Base-by-base conservation (phyloP, 2,888 invertebrate species). In the Ecdyonurus torrentis region DNA sequence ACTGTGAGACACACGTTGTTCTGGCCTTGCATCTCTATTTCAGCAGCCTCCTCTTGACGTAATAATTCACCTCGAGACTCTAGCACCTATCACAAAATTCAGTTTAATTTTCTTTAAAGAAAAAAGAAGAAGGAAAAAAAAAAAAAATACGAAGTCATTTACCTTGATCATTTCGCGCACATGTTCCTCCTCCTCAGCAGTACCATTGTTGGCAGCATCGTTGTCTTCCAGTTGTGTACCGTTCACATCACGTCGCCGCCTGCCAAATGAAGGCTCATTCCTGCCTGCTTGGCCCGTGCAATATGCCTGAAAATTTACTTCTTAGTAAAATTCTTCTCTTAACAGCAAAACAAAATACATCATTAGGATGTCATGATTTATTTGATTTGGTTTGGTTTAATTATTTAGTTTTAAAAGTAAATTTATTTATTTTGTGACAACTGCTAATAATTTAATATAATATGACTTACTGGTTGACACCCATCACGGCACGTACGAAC, bases 141-240 rank as follows among this genome's bases (percentile, higher is more conserved):
- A n/a, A n/a, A n/a, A n/a, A n/a, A n/a, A n/a, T n/a, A n/a, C n/a
- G n/a, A n/a, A n/a, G n/a, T n/a, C 55, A 5, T 7, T 53, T 74
- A 89, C 91, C 81, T 91, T 89, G 68, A 91, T 91, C 88, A 91
- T 90, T 78, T 91, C 90, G 67, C 90, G 78, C 25, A 92, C 91
- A 72, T 87, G 89, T 72, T 91, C 91, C 18, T 78, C 76, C 15
- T 77, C 77, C 2, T 79, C 80, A 61, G 81, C 66, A 19, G 67
- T 64, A 20, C 59, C 61, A 60, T 65, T 66, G 22, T 62, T 63
- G 22, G 50, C n/a, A 50, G 66, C 78, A 52, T 79, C 79, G 61
- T 79, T 77, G 60, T 76, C 72, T 73, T 78, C 67, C 70, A 76
- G 1, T 74, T 77, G 64, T 74, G 74, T 70, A 77, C 76, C 63